Base-by-base conservation (phyloP, 2,797 vertebrate genomes). In the Eurystomus glaucurus region DNA sequence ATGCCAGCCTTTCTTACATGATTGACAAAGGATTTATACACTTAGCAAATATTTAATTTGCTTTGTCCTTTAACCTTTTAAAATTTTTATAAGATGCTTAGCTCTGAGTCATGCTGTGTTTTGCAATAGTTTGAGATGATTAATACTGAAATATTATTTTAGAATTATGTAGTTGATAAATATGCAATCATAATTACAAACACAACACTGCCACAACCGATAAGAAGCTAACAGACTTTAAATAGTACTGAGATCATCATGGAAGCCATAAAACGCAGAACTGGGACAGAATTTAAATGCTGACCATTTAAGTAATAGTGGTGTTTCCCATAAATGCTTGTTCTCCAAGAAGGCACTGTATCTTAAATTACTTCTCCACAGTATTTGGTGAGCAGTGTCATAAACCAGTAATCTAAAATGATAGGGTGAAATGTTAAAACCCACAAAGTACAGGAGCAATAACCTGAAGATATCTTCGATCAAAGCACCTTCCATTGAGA, bases 31-130 rank as follows among this genome's bases (percentile, higher is more conserved):
- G 41, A 77, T 66, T 91, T 89, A 66, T 79, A 48, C n/a, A 66
- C 68, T 65, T 72, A 58, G 69, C 35, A 96, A 85, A 91, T 87
- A 89, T 39, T 92, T 96, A 58, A 91, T 85, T 96, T 91, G 7
- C 48, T 77, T 43, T 18, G 7, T 87, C 48, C 55, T 75, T 92
- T 62, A 66, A 90, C 75, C 31, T 74, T 94, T 23, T 35, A 15
- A 50, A 48, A 12, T 78, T 62, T 91, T 95, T 89, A 85, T 3
- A 41, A 66, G 64, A 66, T 64, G 55, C 62, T 89, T 89, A 82
- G 43, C 78, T 85, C 55, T 82, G 70, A 93, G 48, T 93, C 88
- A 85, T 77, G 58, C 25, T 87, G 28, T 35, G 16, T 96, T 96
- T 85, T 90, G 76, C 91, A 94, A 68, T 26, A 85, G 22, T 66